These are phyloP conservation scores for Drosophila athabasca DNA, from an alignment of 1,140 invertebrate genomes.

Conservation along the genomic window DNA sequence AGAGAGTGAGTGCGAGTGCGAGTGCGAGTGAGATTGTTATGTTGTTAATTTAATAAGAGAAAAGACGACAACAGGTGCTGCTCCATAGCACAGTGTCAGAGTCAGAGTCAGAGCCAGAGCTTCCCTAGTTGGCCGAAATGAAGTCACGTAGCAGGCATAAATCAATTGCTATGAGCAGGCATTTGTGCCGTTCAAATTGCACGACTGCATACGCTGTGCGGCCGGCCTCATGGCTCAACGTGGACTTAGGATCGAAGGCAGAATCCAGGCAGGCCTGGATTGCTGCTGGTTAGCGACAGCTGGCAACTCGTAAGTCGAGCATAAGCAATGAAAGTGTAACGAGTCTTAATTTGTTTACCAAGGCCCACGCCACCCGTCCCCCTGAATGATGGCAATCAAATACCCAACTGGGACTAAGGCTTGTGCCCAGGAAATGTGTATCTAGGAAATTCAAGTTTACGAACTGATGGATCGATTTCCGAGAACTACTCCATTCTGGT, in stretches of 20 bases:
- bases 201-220: constrained; percentile 50
- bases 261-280: constrained; percentile 3
- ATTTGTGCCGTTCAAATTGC: constrained; percentile 60
- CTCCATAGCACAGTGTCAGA: constrained; percentile 9
- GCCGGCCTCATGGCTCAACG: neutral
- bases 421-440: neutral
- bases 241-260: neutral
- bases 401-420: constrained; percentile 35
- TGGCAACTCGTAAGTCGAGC: constrained; percentile 68
- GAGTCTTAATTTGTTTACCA: constrained; percentile 76
- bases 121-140: constrained; percentile 47
- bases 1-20: neutral
- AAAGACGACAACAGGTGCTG: constrained; percentile 71
- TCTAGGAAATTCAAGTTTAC: neutral
- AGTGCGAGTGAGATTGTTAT: constrained; percentile 55
- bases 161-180: constrained; percentile 75
- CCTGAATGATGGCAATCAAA: constrained; percentile 33
- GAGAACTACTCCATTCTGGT: too few relatives aligned
- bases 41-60: constrained; percentile 77
- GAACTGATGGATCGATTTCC: too few relatives aligned
- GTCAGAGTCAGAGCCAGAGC: constrained; percentile 15
- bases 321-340: constrained; percentile 73
- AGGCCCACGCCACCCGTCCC: constrained; percentile 43
- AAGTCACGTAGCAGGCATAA: constrained; percentile 76
- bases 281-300: constrained; percentile 35